Evolutionary conservation across 2,888 invertebrate genomes (phyloP).

Genomic region (Digitonthophagus gazella): DNA sequence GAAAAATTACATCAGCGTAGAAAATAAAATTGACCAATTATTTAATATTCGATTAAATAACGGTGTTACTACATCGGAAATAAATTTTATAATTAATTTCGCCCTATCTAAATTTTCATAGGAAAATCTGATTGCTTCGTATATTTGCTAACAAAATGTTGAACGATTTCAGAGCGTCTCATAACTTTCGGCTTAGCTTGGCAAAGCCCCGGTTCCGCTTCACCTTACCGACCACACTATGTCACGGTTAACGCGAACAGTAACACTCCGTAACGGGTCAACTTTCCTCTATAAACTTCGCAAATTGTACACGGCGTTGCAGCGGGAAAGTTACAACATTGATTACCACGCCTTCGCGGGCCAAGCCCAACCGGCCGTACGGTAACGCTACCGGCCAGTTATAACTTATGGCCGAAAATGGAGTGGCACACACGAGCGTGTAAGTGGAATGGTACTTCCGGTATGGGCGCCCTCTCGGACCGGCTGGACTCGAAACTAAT

Average conservation of each 20-base stretch:
- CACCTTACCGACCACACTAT: not conserved
- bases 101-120: no score
- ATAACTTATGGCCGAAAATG: not conserved
- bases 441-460: not conserved
- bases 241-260: not conserved
- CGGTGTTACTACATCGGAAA: no score
- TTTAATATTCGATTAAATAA: no score
- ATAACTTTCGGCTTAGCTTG: not conserved
- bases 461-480: slow-evolving; percentile 1
- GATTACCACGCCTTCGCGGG: not conserved
- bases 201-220: not conserved
- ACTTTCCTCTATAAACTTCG: not conserved
- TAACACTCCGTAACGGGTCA: not conserved
- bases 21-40: no score
- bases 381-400: not conserved
- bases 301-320: not conserved
- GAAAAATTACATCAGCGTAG: no score
- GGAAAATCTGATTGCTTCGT: no score
- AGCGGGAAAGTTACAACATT: not conserved
- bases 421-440: not conserved
- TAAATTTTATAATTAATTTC: no score
- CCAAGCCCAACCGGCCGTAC: not conserved
- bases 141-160: no score
- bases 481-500: slow-evolving; percentile 40
- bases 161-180: no score